Evolutionary conservation across 1,140 invertebrate genomes (phyloP), one percentile per base, ranked within the genome.

Genomic region (Drosophila equinoxialis): DNA sequence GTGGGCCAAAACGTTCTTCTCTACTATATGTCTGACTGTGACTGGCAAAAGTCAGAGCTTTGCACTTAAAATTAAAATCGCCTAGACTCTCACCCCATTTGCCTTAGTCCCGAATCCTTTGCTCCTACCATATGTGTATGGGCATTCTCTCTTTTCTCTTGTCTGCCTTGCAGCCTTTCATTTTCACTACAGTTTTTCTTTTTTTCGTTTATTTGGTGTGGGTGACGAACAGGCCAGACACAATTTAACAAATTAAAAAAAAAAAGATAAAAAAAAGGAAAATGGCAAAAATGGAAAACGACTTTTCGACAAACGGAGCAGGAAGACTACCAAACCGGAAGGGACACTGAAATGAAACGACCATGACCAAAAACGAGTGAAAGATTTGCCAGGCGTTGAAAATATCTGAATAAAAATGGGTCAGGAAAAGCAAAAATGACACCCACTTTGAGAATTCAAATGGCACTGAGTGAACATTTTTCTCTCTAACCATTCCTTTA

Each of bases 171-270:
- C 20, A 62, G n/a, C 14, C 11, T 17, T 67, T 26, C 8, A n/a
- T 33, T 42, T 26, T 14, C 33, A 20, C 37, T 14, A 6, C 37
- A 26, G 1, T 20, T 13, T 58, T 30, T 1, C 8, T n/a, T 2
- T 30, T 35, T 17, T 14, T 59, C 35, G 33, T 62, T 65, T 62
- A 30, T 60, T 51, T 58, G 17, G 45, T 23, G 17, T 23, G 45
- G 45, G 45, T 51, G 45, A 51, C 45, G 45, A 51, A 11, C 45
- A 51, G 60, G 65, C 58, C 79, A 86, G 79, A 68, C 72, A 86
- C 83, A 86, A 87, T 86, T 86, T 86, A 86, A 87, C 67, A 86
- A 86, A 86, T 86, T 86, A 86, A 87, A 86, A 77, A 86, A 77
- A 42, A 66, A 58, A 13, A 42, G 2, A 23, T 13, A 39, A 23